phyloP scores from a whole-genome alignment of 2,797 vertebrate genomes.

The Lepus oiostolus region DNA sequence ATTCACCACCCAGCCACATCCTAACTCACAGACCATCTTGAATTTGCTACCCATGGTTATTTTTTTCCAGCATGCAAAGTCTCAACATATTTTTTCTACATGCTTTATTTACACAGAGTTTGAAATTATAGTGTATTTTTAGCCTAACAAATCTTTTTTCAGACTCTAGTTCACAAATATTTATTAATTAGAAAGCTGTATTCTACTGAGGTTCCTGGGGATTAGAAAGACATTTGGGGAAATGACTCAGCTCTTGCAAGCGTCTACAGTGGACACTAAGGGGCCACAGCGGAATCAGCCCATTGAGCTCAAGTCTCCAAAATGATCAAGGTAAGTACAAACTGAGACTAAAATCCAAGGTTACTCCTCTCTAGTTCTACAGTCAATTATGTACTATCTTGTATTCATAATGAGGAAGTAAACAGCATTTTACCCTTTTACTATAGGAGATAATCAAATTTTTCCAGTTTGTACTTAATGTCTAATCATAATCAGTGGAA shows the following conservation, averaged over 20 bases:
- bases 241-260: neutral
- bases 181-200: neutral
- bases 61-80: slow-evolving; percentile 1
- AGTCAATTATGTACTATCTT: neutral
- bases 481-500: too few relatives aligned
- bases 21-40: neutral
- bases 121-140: slow-evolving; percentile 20
- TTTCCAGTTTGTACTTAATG: too few relatives aligned
- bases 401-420: neutral
- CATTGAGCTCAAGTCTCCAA: neutral
- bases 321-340: neutral
- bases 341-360: neutral
- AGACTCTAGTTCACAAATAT: slow-evolving; percentile 17
- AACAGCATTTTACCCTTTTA: neutral
- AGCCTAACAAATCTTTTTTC: neutral
- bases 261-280: neutral
- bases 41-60: neutral
- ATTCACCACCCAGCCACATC: neutral
- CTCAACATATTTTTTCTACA: neutral
- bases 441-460: neutral
- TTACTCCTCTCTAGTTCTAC: neutral
- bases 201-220: neutral
- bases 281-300: neutral
- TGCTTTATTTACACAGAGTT: neutral
- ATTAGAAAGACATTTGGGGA: slow-evolving; percentile 20